Evolutionary conservation across 2,888 invertebrate species (phyloP), one percentile per base, ranked within the genome.

Genomic region (Podabrus alpinus): DNA sequence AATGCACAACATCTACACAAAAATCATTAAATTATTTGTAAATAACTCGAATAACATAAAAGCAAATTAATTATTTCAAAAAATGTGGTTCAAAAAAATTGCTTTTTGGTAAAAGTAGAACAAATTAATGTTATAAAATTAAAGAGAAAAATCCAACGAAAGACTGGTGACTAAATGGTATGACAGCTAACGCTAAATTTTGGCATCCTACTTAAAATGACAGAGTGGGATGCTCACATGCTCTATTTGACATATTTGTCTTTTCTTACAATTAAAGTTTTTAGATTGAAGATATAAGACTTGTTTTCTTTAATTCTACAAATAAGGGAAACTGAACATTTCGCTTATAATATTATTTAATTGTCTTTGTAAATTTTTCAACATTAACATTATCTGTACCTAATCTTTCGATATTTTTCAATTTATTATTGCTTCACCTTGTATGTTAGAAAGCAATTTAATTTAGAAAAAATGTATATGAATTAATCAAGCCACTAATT

Each of bases 11-110:
- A 64, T 64, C 70, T 72, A 72, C 70, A 79, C 76, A 79, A 78
- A 79, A 77, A 76, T 73, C 76, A 76, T 78, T 79, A 77, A 17
- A 61, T 21, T 76, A 72, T 79, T 77, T 68, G 76, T 76, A 79
- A 79, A 79, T 78, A 79, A 72, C 73, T 68, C 61, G 70, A 68
- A 71, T 76, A 79, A 78, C 73, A 62, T 66, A 71, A 16, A 24
- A 70, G 66, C 25, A 21, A 24, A 75, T 75, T 75, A 68, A 74
- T 69, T 69, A 69, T 66, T 15, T n/a, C n/a, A 24, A 15, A 69
- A 25, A 25, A 25, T 10, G 25, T 25, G 10, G 5, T 11, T 45
- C 45, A 1, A 45, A 45, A 45, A 45, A 45, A 45, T 45, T 4
- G 45, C 1, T 45, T 25, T 45, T 45, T 45, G 45, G 7, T 45